Evolutionary conservation across 64 coral and sea anemone genomes (phyloP).

Genomic region (Porites lutea): DNA sequence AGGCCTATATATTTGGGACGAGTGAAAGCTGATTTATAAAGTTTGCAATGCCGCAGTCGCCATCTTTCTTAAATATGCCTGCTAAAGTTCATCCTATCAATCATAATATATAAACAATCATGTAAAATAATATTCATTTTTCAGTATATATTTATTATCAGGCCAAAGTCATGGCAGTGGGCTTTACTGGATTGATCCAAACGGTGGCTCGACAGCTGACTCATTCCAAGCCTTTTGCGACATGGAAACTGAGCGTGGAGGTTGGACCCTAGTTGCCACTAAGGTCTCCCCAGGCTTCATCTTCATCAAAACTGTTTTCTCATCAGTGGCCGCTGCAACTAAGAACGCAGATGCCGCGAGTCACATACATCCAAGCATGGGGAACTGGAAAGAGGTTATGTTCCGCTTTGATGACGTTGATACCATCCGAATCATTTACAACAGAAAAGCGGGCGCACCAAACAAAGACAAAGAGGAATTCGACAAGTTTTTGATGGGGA

Average conservation of each 20-base stretch:
- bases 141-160: neutral
- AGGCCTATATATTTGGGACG: no score
- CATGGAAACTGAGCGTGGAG: conserved; percentile 77
- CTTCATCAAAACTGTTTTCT: conserved; percentile 51
- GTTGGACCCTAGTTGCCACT: conserved; percentile 79
- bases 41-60: no score
- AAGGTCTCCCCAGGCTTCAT: conserved; percentile 46
- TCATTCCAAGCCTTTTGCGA: conserved; percentile 81
- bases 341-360: conserved; percentile 43
- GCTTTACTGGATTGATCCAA: conserved; percentile 81
- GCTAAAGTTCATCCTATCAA: no score
- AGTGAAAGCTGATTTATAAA: no score
- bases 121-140: neutral
- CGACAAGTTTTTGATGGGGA: conserved; percentile 73
- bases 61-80: no score
- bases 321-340: conserved; percentile 20
- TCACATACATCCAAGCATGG: conserved; percentile 67
- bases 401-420: no score
- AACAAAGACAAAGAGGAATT: no score
- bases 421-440: conserved; percentile 49
- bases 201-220: conserved; percentile 63
- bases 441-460: conserved; percentile 16
- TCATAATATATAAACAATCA: no score
- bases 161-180: conserved; percentile 66
- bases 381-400: conserved; percentile 1